Evolutionary conservation across 2,888 invertebrate genomes (phyloP), one percentile per base, ranked within the genome.

Genomic region (Parnassius mnemosyne): DNA sequence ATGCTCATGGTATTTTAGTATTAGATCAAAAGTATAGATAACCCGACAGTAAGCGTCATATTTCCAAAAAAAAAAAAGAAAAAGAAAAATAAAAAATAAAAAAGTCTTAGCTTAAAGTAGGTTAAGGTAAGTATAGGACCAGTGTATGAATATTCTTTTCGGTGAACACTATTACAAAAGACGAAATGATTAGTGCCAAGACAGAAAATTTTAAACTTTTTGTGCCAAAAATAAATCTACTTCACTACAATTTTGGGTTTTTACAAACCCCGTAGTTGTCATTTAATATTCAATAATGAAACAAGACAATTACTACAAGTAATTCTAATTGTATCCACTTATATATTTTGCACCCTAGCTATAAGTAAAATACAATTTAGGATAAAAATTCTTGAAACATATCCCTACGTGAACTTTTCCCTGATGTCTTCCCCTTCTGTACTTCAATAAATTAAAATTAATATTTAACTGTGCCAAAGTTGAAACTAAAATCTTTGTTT

Each of bases 351-450:
- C 89, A 89, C 89, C 78, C 76, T 88, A 89, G 86, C 63, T 77
- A 57, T 89, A 88, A 87, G 85, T 66, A 58, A 25, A 68, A 74
- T 77, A 78, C 80, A 78, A 80, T 16, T 80, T 87, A 86, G 78
- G 79, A 66, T 79, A 73, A 73, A 79, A 83, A 83, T 78, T 83
- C 74, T 81, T 74, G 72, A 80, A 79, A 87, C 88, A 89, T 89
- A 90, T 91, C 89, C 89, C 81, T 68, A 66, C 57, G 57, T 53
- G 10, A 55, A 60, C 81, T 81, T 71, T 25, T 73, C 80, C 85
- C 82, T 76, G 73, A 78, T 61, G 89, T 89, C 89, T 90, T 90
- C 90, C 92, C 90, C 84, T 81, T 87, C 85, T 84, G 83, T 88
- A 87, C 91, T 84, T 87, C 81, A 75, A 70, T 81, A 81, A 76